Conservation (phyloP, 2,888 invertebrate species). For the Orthosia gothica region DNA sequence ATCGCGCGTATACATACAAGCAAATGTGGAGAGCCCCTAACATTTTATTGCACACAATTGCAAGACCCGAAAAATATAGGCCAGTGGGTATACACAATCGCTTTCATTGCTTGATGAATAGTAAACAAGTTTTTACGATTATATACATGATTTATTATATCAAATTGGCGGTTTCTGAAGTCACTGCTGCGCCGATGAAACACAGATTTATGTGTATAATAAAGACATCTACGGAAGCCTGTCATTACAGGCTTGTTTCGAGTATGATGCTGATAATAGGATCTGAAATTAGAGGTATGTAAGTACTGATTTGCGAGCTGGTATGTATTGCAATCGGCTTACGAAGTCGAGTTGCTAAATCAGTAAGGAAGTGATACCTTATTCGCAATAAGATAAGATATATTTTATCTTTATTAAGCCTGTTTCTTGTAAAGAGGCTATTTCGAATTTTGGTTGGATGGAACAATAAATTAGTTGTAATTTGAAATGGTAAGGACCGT, state of each 20-base stretch:
- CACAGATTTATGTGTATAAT: conserved; percentile 66
- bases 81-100: conserved; percentile 76
- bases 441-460: background rate
- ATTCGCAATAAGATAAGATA: conserved; percentile 35
- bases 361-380: conserved; percentile 53
- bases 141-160: conserved; percentile 78
- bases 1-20: conserved; percentile 7
- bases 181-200: conserved; percentile 53
- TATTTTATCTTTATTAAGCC: conserved; percentile 33
- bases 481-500: background rate
- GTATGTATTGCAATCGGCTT: conserved; percentile 59
- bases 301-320: conserved; percentile 56
- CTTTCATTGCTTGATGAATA: conserved; percentile 78
- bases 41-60: conserved; percentile 73
- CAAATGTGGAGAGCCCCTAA: conserved; percentile 50
- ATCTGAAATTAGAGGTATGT: conserved; percentile 57
- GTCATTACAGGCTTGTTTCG: conserved; percentile 65
- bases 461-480: conserved; percentile 4
- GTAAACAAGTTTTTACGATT: conserved; percentile 80
- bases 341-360: conserved; percentile 54
- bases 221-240: conserved; percentile 66
- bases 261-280: conserved; percentile 55
- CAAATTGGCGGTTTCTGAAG: conserved; percentile 73
- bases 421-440: conserved; percentile 16
- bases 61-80: conserved; percentile 72